Evolutionary conservation across 2,113 vertebrate genomes (phyloP).

Genomic region (Elanus axillaris): DNA sequence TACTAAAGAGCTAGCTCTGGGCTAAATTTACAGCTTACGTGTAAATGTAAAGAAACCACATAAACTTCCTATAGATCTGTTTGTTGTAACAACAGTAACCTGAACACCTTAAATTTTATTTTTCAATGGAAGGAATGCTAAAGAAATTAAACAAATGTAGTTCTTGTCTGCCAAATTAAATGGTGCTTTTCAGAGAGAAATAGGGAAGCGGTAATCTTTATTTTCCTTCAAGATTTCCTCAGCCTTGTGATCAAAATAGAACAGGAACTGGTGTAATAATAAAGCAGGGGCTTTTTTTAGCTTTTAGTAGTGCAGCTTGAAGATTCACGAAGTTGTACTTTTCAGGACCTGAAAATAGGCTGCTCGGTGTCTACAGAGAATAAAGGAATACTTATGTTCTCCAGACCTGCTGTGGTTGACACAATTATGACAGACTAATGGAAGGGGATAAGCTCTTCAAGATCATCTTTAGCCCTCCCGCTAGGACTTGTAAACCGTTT

Average conservation of each 20-base stretch:
- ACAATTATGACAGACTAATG: neutral
- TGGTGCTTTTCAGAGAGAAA: neutral
- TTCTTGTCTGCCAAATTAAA: neutral
- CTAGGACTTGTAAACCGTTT: neutral
- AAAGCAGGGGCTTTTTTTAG: neutral
- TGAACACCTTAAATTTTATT: neutral
- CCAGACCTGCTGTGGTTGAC: neutral
- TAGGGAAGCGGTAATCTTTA: neutral
- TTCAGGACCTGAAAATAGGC: neutral
- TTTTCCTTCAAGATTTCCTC: neutral
- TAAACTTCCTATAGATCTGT: neutral
- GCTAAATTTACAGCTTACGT: constrained; percentile 1
- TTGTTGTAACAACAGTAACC: neutral
- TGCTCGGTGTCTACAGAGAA: neutral
- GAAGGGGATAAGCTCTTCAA: neutral
- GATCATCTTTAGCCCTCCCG: neutral
- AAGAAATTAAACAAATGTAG: constrained; percentile 18
- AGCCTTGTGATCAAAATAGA: neutral
- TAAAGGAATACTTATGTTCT: neutral
- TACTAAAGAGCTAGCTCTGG: neutral
- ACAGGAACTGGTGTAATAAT: neutral
- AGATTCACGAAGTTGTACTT: neutral
- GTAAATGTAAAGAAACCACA: constrained; percentile 9
- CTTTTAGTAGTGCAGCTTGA: neutral
- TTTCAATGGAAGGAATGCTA: neutral